Evolutionary conservation across 2,113 vertebrate genomes (phyloP).

Genomic region (Heterochromis multidens): DNA sequence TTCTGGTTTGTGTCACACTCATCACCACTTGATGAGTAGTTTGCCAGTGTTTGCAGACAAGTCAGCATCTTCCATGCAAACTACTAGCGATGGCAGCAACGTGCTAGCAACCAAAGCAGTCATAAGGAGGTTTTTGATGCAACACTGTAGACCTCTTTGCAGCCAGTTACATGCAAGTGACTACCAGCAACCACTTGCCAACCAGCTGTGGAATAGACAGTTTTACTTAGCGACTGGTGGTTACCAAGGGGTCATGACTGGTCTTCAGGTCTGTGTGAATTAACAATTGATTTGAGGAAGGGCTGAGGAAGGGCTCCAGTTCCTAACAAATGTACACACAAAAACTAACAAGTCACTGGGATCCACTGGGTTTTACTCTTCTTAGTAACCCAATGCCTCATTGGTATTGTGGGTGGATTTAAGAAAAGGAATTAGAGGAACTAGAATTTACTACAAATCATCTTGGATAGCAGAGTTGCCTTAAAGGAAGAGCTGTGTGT

Average conservation of each 20-base stretch:
- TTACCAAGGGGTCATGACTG: not conserved
- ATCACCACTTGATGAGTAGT: not conserved
- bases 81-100: not conserved
- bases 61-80: not conserved
- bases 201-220: not conserved
- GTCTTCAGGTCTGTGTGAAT: not conserved
- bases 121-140: not conserved
- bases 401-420: too few species aligned
- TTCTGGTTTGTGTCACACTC: not conserved
- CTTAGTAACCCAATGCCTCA: not conserved
- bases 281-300: too few species aligned
- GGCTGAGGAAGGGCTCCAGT: not conserved
- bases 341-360: not conserved
- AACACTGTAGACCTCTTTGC: too few species aligned
- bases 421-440: too few species aligned
- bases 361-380: not conserved
- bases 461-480: not conserved
- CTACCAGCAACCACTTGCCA: not conserved
- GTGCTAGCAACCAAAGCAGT: not conserved
- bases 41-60: not conserved
- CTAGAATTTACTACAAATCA: too few species aligned
- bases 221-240: not conserved
- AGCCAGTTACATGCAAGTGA: not conserved
- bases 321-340: not conserved
- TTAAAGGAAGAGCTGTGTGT: too few species aligned